Evolutionary conservation across 1,140 invertebrate species (phyloP).

Genomic region (Cotesia glomerata): DNA sequence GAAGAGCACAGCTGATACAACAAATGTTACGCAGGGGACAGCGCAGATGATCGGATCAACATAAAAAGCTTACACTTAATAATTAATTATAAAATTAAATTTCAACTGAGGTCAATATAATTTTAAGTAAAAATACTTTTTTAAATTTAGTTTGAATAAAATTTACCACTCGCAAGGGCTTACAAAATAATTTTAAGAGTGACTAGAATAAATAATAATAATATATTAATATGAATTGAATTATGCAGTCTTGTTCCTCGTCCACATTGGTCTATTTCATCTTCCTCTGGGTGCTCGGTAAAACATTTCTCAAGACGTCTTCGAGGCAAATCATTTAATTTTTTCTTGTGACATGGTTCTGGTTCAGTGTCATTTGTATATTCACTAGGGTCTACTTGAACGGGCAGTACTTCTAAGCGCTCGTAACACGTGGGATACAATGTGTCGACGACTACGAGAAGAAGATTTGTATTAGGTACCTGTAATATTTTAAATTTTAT

Average conservation of each 20-base stretch:
- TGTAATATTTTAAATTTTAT: conserved; percentile 48
- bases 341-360: conserved; percentile 76
- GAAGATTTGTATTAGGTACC: conserved; percentile 79
- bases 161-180: not conserved
- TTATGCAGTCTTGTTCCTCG: conserved; percentile 36
- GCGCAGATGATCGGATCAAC: not conserved
- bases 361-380: conserved; percentile 51
- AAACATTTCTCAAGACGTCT: conserved; percentile 75
- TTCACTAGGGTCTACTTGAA: conserved; percentile 55
- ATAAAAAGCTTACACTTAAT: not conserved
- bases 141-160: not conserved
- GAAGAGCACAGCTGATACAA: conserved; percentile 13
- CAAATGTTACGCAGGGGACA: not conserved
- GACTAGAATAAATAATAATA: conserved; percentile 34
- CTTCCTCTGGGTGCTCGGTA: conserved; percentile 72
- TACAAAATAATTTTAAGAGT: conserved; percentile 29
- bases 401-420: conserved; percentile 47
- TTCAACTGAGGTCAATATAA: too few species aligned
- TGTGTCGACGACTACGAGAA: conserved; percentile 78
- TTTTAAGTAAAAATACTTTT: not conserved
- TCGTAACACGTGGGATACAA: conserved; percentile 54
- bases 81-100: not conserved
- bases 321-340: conserved; percentile 71
- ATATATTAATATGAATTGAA: conserved; percentile 24
- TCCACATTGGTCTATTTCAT: conserved; percentile 65